Evolutionary conservation across 2,888 invertebrate species (phyloP), one percentile per base, ranked within the genome.

Genomic region (Sinelater perroti): DNA sequence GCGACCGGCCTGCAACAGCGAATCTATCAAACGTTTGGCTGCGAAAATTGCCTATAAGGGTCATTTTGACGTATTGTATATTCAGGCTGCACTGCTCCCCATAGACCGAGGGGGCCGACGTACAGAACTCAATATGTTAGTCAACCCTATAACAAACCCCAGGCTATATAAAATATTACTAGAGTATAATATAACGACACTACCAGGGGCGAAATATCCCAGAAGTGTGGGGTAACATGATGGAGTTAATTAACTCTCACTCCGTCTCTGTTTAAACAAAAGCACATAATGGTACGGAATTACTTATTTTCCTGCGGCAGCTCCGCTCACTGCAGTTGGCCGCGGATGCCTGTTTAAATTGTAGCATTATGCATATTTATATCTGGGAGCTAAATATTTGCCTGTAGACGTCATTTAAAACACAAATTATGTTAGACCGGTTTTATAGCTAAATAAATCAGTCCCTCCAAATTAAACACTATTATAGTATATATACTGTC

Each of bases 211-310:
- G 63, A 67, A 68, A 67, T 67, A 65, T 66, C 70, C 67, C 69
- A 50, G 57, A 65, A 66, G 67, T 63, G 67, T 63, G 61, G 65
- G 65, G 64, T 61, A 64, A 72, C 72, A 72, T 70, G 70, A 70
- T 66, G 68, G 69, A 71, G 67, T 71, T 72, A 72, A 72, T 72
- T 72, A 72, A 72, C 71, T 71, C 66, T 60, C 59, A 61, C 62
- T 67, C 70, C 65, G 60, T 72, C 73, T 72, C 70, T 65, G 55
- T 71, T 72, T 66, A 70, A 71, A 72, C 70, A 68, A 70, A 70
- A 72, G 67, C 68, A 65, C 69, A 68, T 70, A 66, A 65, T 61
- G 65, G 67, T 69, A 68, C 66, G 66, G 68, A 72, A 72, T 71
- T 70, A 68, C 68, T 71, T 70, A 70, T 71, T 70, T 70, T 69